phyloP scores from a whole-genome alignment of 2,888 invertebrate genomes.

The Lithodes maja region DNA sequence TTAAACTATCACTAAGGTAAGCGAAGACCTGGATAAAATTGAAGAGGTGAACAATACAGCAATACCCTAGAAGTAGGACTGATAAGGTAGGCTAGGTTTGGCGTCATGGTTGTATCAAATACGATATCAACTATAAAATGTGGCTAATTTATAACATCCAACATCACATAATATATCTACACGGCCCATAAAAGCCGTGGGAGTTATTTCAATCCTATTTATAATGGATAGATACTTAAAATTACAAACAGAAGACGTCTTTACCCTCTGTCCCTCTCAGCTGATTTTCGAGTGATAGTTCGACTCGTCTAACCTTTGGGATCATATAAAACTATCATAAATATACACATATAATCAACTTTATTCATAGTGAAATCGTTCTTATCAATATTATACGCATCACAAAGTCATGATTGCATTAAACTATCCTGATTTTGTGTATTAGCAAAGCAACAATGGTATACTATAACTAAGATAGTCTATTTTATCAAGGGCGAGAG shows the following conservation, averaged over 20 bases:
- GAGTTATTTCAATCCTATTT: too few relatives aligned
- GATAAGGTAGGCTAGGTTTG: not conserved
- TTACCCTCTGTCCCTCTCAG: not conserved
- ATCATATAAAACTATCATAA: not conserved
- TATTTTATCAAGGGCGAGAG: not conserved
- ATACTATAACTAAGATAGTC: not conserved
- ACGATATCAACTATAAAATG: not conserved
- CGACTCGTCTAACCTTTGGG: not conserved
- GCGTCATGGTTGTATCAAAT: not conserved
- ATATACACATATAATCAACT: too few relatives aligned
- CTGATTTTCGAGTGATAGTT: not conserved
- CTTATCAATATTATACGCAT: too few relatives aligned
- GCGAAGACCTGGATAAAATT: too few relatives aligned
- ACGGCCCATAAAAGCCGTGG: not conserved
- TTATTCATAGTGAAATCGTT: too few relatives aligned
- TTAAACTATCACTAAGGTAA: too few relatives aligned
- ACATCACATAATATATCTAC: not conserved
- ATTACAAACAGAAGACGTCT: not conserved
- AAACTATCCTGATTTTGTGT: not conserved
- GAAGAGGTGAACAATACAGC: too few relatives aligned
- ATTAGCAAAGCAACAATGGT: not conserved
- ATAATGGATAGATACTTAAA: not conserved
- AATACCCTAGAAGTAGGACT: too few relatives aligned
- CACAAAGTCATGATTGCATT: too few relatives aligned
- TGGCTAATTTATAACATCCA: not conserved